These are phyloP conservation scores for Chloropsis cyanopogon DNA, from an alignment of 2,113 vertebrate genomes.

Conservation along the genomic window DNA sequence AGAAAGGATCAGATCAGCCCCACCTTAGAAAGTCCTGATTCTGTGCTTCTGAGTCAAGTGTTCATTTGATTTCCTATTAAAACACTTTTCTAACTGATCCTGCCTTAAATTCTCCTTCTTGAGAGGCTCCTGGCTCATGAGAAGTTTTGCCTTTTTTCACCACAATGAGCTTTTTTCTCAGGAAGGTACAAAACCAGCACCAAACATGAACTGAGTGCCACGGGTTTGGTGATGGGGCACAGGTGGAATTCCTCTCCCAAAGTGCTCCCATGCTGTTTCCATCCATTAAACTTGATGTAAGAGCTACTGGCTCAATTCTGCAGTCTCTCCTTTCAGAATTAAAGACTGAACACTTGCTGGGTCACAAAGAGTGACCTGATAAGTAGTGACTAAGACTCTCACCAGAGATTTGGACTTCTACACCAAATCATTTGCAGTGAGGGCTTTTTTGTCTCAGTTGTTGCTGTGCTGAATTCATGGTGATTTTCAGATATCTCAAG, in stretches of 20 bases:
- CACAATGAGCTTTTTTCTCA: background rate
- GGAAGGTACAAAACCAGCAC: background rate
- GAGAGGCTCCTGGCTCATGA: background rate
- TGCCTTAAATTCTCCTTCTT: background rate
- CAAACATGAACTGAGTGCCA: background rate
- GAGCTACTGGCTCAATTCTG: background rate
- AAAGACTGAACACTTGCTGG: background rate
- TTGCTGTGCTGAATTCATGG: background rate
- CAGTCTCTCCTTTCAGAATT: background rate
- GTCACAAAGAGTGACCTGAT: background rate
- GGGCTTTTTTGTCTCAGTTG: background rate
- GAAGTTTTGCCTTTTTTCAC: background rate
- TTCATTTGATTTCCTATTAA: background rate
- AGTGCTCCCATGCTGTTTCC: background rate
- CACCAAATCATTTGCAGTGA: background rate
- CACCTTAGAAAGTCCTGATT: background rate
- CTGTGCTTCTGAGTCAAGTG: background rate
- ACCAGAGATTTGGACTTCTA: background rate
- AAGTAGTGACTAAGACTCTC: background rate
- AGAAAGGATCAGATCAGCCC: background rate
- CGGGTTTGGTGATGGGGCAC: background rate
- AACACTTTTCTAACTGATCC: background rate
- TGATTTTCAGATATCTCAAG: background rate
- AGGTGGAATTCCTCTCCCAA: background rate
- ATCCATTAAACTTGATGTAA: background rate